Base-by-base conservation (phyloP, 2,888 invertebrate genomes). In the Romanomermis culicivorax region DNA sequence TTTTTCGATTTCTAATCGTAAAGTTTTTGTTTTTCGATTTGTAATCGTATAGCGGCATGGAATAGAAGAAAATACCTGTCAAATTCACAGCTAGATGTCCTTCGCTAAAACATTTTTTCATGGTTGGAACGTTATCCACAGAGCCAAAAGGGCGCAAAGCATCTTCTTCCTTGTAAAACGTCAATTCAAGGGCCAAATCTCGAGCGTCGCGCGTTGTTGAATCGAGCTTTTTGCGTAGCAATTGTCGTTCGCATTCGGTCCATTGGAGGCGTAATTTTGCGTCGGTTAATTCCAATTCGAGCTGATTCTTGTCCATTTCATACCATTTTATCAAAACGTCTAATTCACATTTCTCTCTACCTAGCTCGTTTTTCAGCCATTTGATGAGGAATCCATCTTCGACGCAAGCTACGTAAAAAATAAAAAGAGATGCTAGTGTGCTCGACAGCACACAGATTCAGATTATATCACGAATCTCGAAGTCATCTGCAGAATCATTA, bases 131-230 rank as follows among this genome's bases (percentile, higher is more conserved):
- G n/a, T n/a, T n/a, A n/a, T n/a, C 36, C 7, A 36, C 11, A 36
- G 17, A 17, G 7, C 36, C 36, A 36, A 17, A 36, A 7, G 36
- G 7, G 7, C 51, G 36, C 2, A 2, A 20, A 2, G 20, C 23
- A 4, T 58, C 56, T 48, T 63, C 64, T 24, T 26, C 52, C 43
- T 62, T 56, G 55, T 59, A 63, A 27, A 63, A 54, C 29, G 59
- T 58, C 29, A 63, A 55, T 36, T 63, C 63, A 4, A 55, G 57
- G 42, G 56, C 51, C 29, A 59, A 60, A 25, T 61, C 63, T 3
- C 59, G 51, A 17, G 57, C 48, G 27, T 56, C 55, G 25, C 52
- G 29, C 14, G 36, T 14, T 1, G 51, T 25, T 2, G 48, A 43
- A 29, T 58, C 58, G 14, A 54, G 17, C 1, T 7, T 17, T 45